A percentile compares a stretch with the other conserved stretches of the same genome.
Evolutionary conservation across 1,140 invertebrate species (phyloP).

Genomic region (Riptortus pedestris): DNA sequence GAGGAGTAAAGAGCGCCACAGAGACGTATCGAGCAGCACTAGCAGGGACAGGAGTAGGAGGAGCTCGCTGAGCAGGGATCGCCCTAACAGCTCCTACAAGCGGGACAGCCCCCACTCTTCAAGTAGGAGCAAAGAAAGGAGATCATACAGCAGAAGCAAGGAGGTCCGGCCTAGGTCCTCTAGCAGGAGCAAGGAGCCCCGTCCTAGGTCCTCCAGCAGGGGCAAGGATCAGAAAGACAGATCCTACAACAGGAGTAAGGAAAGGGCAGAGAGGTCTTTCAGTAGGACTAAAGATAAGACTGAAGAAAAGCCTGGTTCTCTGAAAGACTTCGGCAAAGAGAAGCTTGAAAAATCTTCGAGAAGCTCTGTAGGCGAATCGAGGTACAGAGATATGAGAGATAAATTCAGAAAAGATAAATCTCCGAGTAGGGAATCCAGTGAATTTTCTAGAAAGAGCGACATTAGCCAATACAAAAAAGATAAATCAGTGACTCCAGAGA

Average conservation of each 20-base stretch:
- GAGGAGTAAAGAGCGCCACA: not conserved
- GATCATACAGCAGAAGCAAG: slow-evolving; percentile 16
- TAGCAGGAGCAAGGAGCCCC: not conserved
- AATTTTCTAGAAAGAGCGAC: not conserved
- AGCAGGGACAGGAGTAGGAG: slow-evolving; percentile 4
- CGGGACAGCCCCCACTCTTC: not conserved
- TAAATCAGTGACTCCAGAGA: not conserved
- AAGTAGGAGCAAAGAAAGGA: slow-evolving; percentile 16
- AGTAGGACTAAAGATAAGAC: slow-evolving; percentile 2
- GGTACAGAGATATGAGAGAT: not conserved
- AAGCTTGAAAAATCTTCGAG: slow-evolving; percentile 5
- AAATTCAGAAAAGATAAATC: slow-evolving; percentile 4
- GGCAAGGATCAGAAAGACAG: slow-evolving; percentile 13
- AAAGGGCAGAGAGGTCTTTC: not conserved
- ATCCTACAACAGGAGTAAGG: slow-evolving; percentile 6
- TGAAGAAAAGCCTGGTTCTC: slow-evolving; percentile 10
- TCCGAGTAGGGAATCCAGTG: not conserved
- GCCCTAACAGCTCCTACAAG: not conserved
- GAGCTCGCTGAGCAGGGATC: slow-evolving; percentile 4
- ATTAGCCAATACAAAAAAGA: not conserved
- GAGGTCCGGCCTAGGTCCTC: not conserved
- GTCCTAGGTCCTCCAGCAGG: not conserved
- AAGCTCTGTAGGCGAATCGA: not conserved
- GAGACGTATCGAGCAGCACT: slow-evolving; percentile 7
- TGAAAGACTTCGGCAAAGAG: slow-evolving; percentile 19